Evolutionary conservation across 2,113 vertebrate species (phyloP), one percentile per base, ranked within the genome.

Genomic region (Myiopsitta monachus): DNA sequence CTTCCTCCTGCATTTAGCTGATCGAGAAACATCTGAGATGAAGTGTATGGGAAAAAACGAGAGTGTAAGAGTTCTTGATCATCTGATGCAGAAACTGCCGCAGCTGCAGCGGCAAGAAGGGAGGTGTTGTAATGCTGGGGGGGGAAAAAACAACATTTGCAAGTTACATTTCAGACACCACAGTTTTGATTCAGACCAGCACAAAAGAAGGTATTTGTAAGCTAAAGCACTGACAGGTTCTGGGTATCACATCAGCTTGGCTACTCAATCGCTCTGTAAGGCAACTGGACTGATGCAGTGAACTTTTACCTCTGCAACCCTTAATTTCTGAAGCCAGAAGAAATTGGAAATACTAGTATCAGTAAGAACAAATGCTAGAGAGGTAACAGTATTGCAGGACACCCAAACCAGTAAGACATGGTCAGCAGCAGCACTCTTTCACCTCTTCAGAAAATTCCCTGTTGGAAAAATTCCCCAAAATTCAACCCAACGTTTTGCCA

Each of bases 1-100:
- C 98, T 98, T 10, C 98, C 98, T 19, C 98, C 98, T 3, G 98
- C 98, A 57, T 98, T 98, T 1, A 99, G 98, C 94, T 99, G 99
- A 91, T 99, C 99, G 63, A 99, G 98, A 98, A 99, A 99, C 97
- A 99, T 98, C 96, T 99, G 99, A 17, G 99, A 99, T 51, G 99
- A 98, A 95, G 98, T 94, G 94, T 99, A 99, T 5, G 99, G 99
- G 70, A 99, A 99, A 97, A 99, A 99, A 15, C 99, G 99, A 22
- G 98, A 98, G 97, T 98, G 98, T 22, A 99, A 99, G 75, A 99
- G 98, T 97, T 99, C 99, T 85, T 99, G 99, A 93, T 99, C 99
- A 47, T 99, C 99, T 0, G 99, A 99, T 33, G 98, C 98, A 0
- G 98, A 99, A 10, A 99, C 99, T 0, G 99, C 99, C 1, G 99